phyloP scores from a whole-genome alignment of 1,140 invertebrate genomes.

The Drosophila equinoxialis region DNA sequence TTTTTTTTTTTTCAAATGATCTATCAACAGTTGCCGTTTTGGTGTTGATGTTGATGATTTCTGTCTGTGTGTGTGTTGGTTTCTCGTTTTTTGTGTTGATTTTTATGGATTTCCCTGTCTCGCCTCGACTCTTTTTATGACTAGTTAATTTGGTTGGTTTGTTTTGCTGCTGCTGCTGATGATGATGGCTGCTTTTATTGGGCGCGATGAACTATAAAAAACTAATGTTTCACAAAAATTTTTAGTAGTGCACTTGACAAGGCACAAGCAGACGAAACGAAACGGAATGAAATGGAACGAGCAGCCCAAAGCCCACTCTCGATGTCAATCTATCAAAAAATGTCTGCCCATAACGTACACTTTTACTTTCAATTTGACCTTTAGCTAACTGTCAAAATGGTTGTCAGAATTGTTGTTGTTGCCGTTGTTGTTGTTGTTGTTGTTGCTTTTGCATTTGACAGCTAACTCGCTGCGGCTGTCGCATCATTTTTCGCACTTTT shows the following conservation, averaged over 20 bases:
- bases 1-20: constrained; percentile 63
- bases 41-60: constrained; percentile 13
- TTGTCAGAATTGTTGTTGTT: constrained; percentile 39
- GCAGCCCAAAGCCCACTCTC: background rate
- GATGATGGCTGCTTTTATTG: constrained; percentile 41
- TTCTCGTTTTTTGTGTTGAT: background rate
- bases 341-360: constrained; percentile 41
- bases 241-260: constrained; percentile 67
- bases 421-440: constrained; percentile 7
- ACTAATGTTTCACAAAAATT: constrained; percentile 55
- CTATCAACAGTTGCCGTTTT: constrained; percentile 78
- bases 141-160: constrained; percentile 77
- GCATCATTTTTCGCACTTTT: constrained; percentile 60
- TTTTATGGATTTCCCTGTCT: constrained; percentile 25
- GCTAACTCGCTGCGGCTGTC: constrained; percentile 49
- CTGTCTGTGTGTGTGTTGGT: constrained; percentile 8
- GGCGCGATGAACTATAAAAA: constrained; percentile 74
- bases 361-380: constrained; percentile 76
- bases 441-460: constrained; percentile 64
- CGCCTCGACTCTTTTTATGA: constrained; percentile 54
- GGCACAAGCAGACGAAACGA: background rate
- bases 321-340: constrained; percentile 72
- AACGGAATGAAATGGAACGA: no score
- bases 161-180: constrained; percentile 60
- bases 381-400: constrained; percentile 76